Base-by-base conservation (phyloP, 2,113 vertebrate species). In the Morone saxatilis region DNA sequence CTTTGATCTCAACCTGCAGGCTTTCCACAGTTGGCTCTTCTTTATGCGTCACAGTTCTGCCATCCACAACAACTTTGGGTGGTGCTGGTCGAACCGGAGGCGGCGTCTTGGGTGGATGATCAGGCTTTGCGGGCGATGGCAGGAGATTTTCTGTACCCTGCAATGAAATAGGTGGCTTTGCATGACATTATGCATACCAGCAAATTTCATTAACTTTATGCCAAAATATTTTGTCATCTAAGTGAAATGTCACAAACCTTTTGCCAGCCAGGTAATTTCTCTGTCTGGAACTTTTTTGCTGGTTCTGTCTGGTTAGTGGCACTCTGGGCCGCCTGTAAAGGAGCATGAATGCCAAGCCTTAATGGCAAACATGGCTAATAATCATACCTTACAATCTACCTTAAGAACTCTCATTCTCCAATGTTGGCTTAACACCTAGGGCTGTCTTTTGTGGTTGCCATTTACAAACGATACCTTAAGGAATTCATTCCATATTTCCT, bases 1-100 rank as follows among this genome's bases (percentile, higher is more conserved):
- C 95, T 71, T 83, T 93, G 71, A 96, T 81, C 22, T 95, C 94
- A 4, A 83, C 86, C 50, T 94, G 87, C 57, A 96, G 82, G 61
- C 88, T 74, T 5, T 93, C 84, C 78, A 95, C 1, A 0, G 81
- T 92, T 4, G 72, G 10, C 8, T 86, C 82, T 11, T 92, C 88
- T 51, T 86, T 92, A 25, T 71, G 73, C 47, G 59, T 61, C 50
- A 65, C 76, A 5, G 69, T 66, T 70, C 22, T 88, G 40, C 59
- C 51, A 5, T 89, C 85, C 66, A 83, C 25, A 0, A 61, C 6
- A 0, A 62, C 51, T 69, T 82, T 92, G 3, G 86, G 92, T 5
- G 38, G 76, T 19, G 62, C 3, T 31, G 91, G 84, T 61, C 83
- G 89, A 20, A 40, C n/a, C 0, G 78, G 72, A 25, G 89, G 67